Evolutionary conservation across 1,140 invertebrate species (phyloP), one percentile per base, ranked within the genome.

Genomic region (Leptonema lineaticorne): DNA sequence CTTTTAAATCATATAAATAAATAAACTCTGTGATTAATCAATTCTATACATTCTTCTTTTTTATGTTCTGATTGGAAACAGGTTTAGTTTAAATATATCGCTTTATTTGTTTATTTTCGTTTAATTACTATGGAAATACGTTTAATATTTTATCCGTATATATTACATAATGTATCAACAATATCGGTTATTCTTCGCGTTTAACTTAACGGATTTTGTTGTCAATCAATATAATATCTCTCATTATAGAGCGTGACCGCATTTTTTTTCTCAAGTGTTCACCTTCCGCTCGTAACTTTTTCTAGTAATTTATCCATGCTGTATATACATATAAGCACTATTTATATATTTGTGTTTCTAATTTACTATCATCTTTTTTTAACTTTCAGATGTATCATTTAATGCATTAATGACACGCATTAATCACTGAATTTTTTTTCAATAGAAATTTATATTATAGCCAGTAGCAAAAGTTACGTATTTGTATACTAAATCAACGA

Each of bases 211-310:
- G n/a, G 46, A 48, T 48, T 48, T 48, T 22, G 20, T 48, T 22
- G 46, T 48, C 46, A 22, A 48, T 48, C 46, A 48, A 22, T 48
- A 20, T 48, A 48, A 48, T 48, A 22, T 48, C 46, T 48, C 46
- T 48, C 46, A 48, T 48, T 48, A 48, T 48, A 48, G 18, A 20
- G 46, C 46, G n/a, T 48, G 46, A 22, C 46, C 46, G 46, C 46
- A 48, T 48, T 48, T 48, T 46, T 48, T 22, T n/a, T n/a, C n/a
- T 41, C 37, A 9, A 48, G 37, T 22, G 46, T 20, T 20, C 46
- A 48, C 20, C 18, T 48, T 48, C 46, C 6, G 46, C 20, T 48
- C 22, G 46, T 48, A 48, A 48, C n/a, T 22, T 22, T 48, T 20
- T 48, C 46, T 18, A 48, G 20, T 20, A 9, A 48, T 48, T 48